phyloP scores from a whole-genome alignment of 1,140 invertebrate species.

The Polyergus mexicanus region DNA sequence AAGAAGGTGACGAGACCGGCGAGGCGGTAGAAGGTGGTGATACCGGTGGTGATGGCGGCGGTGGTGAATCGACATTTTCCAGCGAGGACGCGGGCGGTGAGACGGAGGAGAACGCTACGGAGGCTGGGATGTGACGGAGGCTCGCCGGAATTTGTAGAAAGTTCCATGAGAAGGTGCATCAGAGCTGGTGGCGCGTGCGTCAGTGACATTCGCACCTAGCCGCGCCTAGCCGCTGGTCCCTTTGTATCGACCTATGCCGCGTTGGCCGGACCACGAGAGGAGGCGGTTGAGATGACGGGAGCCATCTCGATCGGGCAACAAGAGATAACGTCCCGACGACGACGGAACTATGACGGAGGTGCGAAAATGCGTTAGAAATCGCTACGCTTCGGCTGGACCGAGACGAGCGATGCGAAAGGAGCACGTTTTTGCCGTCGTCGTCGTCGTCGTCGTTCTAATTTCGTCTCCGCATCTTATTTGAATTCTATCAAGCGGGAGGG shows the following conservation, averaged over 20 bases:
- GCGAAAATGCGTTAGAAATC: constrained; percentile 14
- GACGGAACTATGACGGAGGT: background rate
- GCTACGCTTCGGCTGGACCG: constrained; percentile 80
- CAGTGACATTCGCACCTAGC: constrained; percentile 85
- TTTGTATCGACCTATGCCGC: constrained; percentile 68
- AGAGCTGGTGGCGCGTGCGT: constrained; percentile 91
- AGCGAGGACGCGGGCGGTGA: constrained; percentile 85
- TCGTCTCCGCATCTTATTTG: constrained; percentile 44
- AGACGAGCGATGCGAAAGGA: constrained; percentile 45
- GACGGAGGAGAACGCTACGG: constrained; percentile 85
- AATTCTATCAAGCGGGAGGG: constrained; percentile 61
- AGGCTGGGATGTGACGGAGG: constrained; percentile 95
- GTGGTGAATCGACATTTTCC: constrained; percentile 87
- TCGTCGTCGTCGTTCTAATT: constrained; percentile 37
- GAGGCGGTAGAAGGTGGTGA: constrained; percentile 85
- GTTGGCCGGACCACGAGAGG: constrained; percentile 44
- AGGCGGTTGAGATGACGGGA: constrained; percentile 30
- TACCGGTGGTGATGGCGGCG: constrained; percentile 68
- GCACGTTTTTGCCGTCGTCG: constrained; percentile 50
- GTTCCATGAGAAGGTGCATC: constrained; percentile 94
- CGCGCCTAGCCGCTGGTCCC: constrained; percentile 58
- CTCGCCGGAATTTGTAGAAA: constrained; percentile 94
- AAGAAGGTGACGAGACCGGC: constrained; percentile 92
- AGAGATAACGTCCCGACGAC: constrained; percentile 34
- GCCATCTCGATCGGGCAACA: constrained; percentile 10